Evolutionary conservation across 2,113 vertebrate genomes (phyloP).

Genomic region (Copsychus sechellarum): DNA sequence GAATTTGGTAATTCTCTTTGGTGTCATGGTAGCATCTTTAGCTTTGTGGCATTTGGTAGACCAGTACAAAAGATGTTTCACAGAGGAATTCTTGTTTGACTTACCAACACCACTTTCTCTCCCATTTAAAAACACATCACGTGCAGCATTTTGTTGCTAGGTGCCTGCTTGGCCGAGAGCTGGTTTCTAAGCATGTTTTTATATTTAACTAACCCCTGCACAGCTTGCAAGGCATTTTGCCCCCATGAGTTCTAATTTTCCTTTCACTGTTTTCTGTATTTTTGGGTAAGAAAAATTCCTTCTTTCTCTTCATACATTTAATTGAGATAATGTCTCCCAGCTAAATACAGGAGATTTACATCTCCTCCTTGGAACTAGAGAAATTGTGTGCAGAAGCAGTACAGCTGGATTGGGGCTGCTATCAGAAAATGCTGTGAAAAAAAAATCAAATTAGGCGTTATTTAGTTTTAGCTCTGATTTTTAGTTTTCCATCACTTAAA

Average conservation of each 20-base stretch:
- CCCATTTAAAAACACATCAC: slow-evolving; percentile 5
- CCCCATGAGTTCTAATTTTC: not conserved
- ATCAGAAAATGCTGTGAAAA: not conserved
- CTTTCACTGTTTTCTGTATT: not conserved
- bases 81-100: not conserved
- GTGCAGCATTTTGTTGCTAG: slow-evolving; percentile 66
- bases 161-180: slow-evolving; percentile 14
- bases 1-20: not conserved
- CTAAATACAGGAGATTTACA: not conserved
- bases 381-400: not conserved
- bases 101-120: not conserved
- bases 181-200: slow-evolving; percentile 35
- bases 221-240: slow-evolving; percentile 30
- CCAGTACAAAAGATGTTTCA: not conserved
- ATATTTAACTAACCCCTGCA: slow-evolving; percentile 44
- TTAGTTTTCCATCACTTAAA: not conserved
- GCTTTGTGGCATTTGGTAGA: not conserved
- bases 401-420: not conserved
- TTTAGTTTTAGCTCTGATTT: not conserved
- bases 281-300: not conserved
- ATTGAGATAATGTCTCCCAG: not conserved
- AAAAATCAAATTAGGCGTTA: not conserved
- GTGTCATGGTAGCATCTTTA: not conserved
- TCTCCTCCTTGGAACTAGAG: not conserved
- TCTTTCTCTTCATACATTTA: slow-evolving; percentile 1